phyloP scores from a whole-genome alignment of 2,888 invertebrate genomes.

The Oegoconia quadripuncta region DNA sequence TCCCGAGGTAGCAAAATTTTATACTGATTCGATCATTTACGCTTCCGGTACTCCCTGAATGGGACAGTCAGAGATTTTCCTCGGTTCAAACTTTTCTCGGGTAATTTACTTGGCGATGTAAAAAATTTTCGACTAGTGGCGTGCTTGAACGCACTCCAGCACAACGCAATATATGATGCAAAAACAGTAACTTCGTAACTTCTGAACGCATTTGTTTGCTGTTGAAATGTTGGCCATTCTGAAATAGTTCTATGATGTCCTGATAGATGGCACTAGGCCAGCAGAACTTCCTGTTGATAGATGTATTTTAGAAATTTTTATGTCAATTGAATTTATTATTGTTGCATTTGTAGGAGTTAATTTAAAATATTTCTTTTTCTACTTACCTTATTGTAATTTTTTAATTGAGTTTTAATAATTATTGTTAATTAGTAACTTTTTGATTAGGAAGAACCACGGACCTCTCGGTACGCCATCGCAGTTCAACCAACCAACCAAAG shows the following conservation, averaged over 20 bases:
- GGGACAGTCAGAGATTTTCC: too few relatives aligned
- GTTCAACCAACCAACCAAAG: slow-evolving; percentile 54
- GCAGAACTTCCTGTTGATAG: slow-evolving; percentile 1
- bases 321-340: neutral
- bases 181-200: neutral
- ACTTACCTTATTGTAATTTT: neutral
- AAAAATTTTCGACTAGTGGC: too few relatives aligned
- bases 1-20: too few relatives aligned
- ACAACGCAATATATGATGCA: neutral
- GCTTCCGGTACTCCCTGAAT: too few relatives aligned
- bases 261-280: neutral
- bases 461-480: slow-evolving; percentile 40
- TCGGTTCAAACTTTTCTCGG: too few relatives aligned
- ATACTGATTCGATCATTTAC: too few relatives aligned
- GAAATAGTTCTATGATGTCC: neutral
- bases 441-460: slow-evolving; percentile 28
- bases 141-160: neutral
- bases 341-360: neutral
- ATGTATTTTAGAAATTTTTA: neutral
- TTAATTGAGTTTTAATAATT: neutral
- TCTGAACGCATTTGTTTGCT: neutral
- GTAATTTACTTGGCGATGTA: too few relatives aligned
- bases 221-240: neutral
- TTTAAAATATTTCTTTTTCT: neutral
- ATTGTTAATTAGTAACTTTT: slow-evolving; percentile 14